These are phyloP conservation scores for Drosophila robusta DNA, from an alignment of 2,888 invertebrate species.

Conservation along the genomic window DNA sequence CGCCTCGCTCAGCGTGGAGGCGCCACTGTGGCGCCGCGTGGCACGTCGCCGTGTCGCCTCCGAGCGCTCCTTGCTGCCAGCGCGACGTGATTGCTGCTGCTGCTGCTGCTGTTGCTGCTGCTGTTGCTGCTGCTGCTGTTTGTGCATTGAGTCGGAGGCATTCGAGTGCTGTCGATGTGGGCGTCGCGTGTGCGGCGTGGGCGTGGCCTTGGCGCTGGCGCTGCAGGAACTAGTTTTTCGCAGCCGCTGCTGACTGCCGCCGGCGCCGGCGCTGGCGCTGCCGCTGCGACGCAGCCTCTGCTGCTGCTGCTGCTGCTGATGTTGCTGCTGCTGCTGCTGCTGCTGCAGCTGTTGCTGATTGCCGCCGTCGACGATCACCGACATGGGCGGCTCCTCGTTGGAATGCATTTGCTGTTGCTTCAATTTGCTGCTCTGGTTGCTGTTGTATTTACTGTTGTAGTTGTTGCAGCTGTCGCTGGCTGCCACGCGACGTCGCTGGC, in stretches of 20 bases:
- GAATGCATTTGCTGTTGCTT: constrained; percentile 79
- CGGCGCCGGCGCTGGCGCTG: constrained; percentile 40
- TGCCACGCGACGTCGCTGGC: constrained; percentile 74
- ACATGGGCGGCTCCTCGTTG: constrained; percentile 78
- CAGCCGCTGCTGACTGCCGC: constrained; percentile 52
- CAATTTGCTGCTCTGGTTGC: constrained; percentile 45
- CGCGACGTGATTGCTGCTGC: constrained; percentile 45
- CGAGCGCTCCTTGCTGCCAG: constrained; percentile 49
- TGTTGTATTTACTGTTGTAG: constrained; percentile 32
- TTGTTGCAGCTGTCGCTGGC: constrained; percentile 53
- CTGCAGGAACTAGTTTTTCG: constrained; percentile 81
- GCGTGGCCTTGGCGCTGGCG: constrained; percentile 46
- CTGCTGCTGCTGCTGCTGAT: constrained; percentile 32
- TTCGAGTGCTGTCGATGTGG: constrained; percentile 54
- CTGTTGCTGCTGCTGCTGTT: constrained; percentile 19
- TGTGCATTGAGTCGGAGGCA: constrained; percentile 49
- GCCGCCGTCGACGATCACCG: constrained; percentile 67
- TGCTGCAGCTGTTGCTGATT: constrained; percentile 42
- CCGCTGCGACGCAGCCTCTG: constrained; percentile 50
- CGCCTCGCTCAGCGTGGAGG: constrained; percentile 66
- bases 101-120: constrained; percentile 9
- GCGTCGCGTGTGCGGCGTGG: constrained; percentile 45
- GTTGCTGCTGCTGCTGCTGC: constrained; percentile 24
- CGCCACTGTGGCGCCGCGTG: constrained; percentile 62
- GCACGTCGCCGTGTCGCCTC: constrained; percentile 45